Evolutionary conservation across 2,113 vertebrate genomes (phyloP), one percentile per base, ranked within the genome.

Genomic region (Oncorhynchus nerka): DNA sequence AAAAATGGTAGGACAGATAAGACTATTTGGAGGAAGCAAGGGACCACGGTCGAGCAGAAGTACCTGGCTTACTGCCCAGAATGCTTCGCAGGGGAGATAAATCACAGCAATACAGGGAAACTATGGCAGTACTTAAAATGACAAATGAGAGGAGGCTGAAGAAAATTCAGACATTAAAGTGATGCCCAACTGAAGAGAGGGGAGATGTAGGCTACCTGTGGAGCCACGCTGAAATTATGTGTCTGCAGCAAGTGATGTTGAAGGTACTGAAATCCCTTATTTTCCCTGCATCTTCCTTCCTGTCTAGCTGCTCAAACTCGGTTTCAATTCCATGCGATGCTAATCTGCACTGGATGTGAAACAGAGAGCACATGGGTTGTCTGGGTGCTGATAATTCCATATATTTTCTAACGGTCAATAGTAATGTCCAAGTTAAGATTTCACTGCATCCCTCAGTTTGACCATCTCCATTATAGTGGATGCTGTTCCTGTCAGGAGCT

Each of bases 21-120:
- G 49, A 62, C 70, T 49, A 77, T 80, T 78, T 74, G 67, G 67
- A 34, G 4, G 66, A 68, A 68, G 13, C 70, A 30, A 0, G 70
- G 39, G 39, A 45, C 39, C 0, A 51, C 55, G 16, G 48, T 6
- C 0, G 32, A 22, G 71, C 59, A 4, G 75, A 59, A 77, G 76
- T 72, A 68, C 61, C 64, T 9, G 51, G 70, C 73, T 45, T 45
- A 45, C 39, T 12, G 39, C 39, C 9, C 39, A 39, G 57, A 30
- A 45, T 22, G 7, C 62, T 26, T 57, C 4, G 45, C 9, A 45
- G 9, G 9, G 39, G n/a, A 45, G 6, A 32, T 7, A 28, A 75
- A 72, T 34, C 9, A 11, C 9, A 45, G 39, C 12, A 45, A 45
- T 45, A 45, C 8, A 9, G 39, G 39, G 39, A 9, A 39, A 39